Evolutionary conservation across 1,140 invertebrate species (phyloP).

Genomic region (Euura lappo): DNA sequence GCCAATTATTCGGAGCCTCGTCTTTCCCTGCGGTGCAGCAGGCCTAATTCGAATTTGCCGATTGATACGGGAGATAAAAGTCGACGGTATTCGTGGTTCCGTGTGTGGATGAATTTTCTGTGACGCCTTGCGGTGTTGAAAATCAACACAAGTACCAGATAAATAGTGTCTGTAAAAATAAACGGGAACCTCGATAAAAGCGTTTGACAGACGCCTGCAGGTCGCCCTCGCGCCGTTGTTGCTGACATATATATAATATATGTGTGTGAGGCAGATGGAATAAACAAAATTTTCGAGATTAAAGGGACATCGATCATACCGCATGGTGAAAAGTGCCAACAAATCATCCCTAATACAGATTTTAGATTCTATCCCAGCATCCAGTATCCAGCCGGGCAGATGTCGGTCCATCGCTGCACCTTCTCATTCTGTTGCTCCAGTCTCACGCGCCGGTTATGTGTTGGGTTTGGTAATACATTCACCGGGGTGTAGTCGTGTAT

Average conservation of each 20-base stretch:
- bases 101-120: background rate
- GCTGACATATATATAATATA: too few relatives aligned
- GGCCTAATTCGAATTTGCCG: background rate
- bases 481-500: constrained; percentile 11
- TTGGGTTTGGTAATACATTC: background rate
- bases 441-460: constrained; percentile 8
- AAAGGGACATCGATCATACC: too few relatives aligned
- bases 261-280: too few relatives aligned
- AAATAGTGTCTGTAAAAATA: background rate
- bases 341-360: constrained; percentile 26
- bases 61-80: background rate
- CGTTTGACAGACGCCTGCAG: background rate
- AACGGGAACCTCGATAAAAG: background rate
- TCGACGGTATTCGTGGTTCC: background rate
- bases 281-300: too few relatives aligned
- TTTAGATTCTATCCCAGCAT: constrained; percentile 31
- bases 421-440: constrained; percentile 9
- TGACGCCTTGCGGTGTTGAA: background rate
- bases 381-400: constrained; percentile 26
- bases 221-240: background rate
- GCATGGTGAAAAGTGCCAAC: too few relatives aligned
- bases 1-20: constrained; percentile 4
- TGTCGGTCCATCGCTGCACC: constrained; percentile 20
- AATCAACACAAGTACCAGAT: constrained; percentile 3
- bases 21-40: background rate